Conservation (phyloP, 2,888 invertebrate species). For the Plusia festucae region DNA sequence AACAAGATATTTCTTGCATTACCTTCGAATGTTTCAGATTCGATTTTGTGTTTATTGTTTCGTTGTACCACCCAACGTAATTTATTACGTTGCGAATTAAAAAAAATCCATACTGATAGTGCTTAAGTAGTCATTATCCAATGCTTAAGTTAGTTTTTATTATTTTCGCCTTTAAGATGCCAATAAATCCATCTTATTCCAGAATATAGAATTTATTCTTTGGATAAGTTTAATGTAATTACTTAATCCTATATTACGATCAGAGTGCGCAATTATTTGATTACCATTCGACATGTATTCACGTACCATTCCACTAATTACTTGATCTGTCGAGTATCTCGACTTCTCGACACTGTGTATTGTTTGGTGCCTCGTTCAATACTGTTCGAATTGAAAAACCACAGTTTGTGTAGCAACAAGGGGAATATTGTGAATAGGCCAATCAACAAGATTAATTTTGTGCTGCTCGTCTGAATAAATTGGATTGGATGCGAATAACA, state of each 20-base stretch:
- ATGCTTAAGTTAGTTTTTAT: too few species aligned
- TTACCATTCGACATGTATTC: background rate
- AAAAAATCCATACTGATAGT: too few species aligned
- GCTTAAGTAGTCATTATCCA: too few species aligned
- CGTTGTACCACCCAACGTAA: too few species aligned
- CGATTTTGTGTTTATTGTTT: too few species aligned
- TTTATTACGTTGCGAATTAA: too few species aligned
- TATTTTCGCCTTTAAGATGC: too few species aligned
- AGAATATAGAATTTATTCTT: too few species aligned
- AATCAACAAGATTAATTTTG: slow-evolving; percentile 70
- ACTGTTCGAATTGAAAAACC: slow-evolving; percentile 47
- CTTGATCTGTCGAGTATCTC: slow-evolving; percentile 24
- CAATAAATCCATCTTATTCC: too few species aligned
- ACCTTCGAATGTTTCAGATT: too few species aligned
- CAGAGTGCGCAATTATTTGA: background rate
- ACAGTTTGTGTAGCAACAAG: slow-evolving; percentile 51
- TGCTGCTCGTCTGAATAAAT: slow-evolving; percentile 55
- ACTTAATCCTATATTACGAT: background rate
- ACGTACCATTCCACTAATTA: slow-evolving; percentile 36
- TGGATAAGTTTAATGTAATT: too few species aligned
- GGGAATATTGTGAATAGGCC: slow-evolving; percentile 62
- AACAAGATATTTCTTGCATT: too few species aligned
- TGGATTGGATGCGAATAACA: slow-evolving; percentile 31
- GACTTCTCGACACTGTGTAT: slow-evolving; percentile 24
- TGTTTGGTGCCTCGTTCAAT: slow-evolving; percentile 46